Conservation (phyloP, 2,888 invertebrate species). For the Chouioia cunea region DNA sequence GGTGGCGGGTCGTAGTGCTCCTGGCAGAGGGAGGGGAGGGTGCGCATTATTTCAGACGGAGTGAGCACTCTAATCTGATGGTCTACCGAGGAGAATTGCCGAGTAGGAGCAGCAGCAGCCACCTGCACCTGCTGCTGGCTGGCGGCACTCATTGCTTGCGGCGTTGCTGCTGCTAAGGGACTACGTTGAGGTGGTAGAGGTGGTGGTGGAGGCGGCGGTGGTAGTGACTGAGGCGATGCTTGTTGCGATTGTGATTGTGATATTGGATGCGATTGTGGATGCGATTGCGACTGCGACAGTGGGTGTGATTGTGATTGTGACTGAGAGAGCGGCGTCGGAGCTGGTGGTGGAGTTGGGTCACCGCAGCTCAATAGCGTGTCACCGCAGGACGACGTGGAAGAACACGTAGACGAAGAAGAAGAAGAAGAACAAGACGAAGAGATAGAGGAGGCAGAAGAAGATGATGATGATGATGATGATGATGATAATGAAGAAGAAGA, state of each 20-base stretch:
- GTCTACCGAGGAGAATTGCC: conserved; percentile 73
- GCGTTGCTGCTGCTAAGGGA: conserved; percentile 39
- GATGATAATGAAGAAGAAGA: conserved; percentile 60
- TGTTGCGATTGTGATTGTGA: conserved; percentile 50
- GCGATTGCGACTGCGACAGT: conserved; percentile 22
- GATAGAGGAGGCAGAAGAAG: conserved; percentile 24
- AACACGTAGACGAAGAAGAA: conserved; percentile 36
- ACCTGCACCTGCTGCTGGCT: conserved; percentile 54
- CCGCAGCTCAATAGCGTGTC: conserved; percentile 56
- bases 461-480: conserved; percentile 45
- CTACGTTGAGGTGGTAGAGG: conserved; percentile 32
- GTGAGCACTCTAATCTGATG: conserved; percentile 90
- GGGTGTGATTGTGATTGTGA: conserved; percentile 27
- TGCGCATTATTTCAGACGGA: conserved; percentile 91
- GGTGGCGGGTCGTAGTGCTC: conserved; percentile 76
- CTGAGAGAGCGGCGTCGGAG: conserved; percentile 22
- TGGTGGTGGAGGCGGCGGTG: conserved; percentile 58
- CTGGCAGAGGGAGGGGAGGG: conserved; percentile 86
- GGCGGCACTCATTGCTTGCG: conserved; percentile 46
- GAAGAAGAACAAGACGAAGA: conserved; percentile 35
- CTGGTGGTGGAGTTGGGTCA: conserved; percentile 47
- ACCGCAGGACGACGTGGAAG: conserved; percentile 52
- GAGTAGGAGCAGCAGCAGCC: conserved; percentile 69
- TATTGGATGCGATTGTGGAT: conserved; percentile 39
- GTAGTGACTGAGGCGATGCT: conserved; percentile 54